Evolutionary conservation across 2,888 invertebrate genomes (phyloP).

Genomic region (Sinohyriopsis cumingii): DNA sequence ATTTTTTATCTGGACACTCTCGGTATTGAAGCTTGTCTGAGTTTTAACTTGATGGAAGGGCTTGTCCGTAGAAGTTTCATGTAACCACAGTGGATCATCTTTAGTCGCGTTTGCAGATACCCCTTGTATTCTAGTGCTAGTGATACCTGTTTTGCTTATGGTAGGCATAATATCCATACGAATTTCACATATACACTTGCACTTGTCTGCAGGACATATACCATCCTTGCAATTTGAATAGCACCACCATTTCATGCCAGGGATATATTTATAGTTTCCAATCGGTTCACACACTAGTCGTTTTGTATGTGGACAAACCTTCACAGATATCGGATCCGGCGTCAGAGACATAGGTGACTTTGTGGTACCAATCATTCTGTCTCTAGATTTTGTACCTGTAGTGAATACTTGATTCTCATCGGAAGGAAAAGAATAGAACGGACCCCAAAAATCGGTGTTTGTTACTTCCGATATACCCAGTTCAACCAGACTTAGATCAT

Average conservation of each 20-base stretch:
- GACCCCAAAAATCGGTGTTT: too few species aligned
- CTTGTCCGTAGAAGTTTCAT: too few species aligned
- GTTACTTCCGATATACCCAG: too few species aligned
- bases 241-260: slow-evolving; percentile 35
- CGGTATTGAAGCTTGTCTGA: too few species aligned
- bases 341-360: background rate
- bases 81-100: too few species aligned
- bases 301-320: background rate
- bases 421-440: background rate
- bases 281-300: slow-evolving; percentile 15
- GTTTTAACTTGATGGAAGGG: too few species aligned
- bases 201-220: slow-evolving; percentile 16
- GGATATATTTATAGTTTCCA: slow-evolving; percentile 15
- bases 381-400: background rate
- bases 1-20: too few species aligned
- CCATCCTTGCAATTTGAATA: slow-evolving; percentile 25
- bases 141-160: too few species aligned
- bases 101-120: too few species aligned
- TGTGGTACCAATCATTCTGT: background rate
- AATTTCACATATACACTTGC: slow-evolving; percentile 13
- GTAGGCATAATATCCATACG: too few species aligned
- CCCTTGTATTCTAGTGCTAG: too few species aligned
- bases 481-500: background rate
- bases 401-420: background rate
- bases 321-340: too few species aligned